These are phyloP conservation scores for Mythimna loreyi DNA, from an alignment of 2,888 invertebrate genomes.

Conservation along the genomic window DNA sequence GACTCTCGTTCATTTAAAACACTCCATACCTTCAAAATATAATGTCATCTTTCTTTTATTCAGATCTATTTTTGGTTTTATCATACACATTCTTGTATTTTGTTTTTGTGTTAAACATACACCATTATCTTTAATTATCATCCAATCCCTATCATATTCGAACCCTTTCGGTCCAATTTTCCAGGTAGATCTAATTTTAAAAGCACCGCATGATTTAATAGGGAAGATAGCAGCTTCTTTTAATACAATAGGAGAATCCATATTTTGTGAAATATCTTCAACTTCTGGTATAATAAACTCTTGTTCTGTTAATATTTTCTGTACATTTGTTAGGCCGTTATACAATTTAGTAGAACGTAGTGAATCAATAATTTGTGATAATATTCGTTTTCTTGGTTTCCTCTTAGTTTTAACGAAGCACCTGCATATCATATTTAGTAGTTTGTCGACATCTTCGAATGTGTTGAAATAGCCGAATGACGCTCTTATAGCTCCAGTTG, in stretches of 20 bases:
- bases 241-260: conserved; percentile 71
- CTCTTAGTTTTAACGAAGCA: conserved; percentile 92
- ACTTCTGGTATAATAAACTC: conserved; percentile 53
- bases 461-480: conserved; percentile 98
- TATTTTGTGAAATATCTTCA: conserved; percentile 52
- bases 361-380: conserved; percentile 51
- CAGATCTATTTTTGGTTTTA: conserved; percentile 94
- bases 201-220: conserved; percentile 97
- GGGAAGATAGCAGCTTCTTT: conserved; percentile 93
- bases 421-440: conserved; percentile 93
- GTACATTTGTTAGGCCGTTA: conserved; percentile 61
- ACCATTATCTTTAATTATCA: conserved; percentile 96
- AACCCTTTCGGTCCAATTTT: conserved; percentile 94
- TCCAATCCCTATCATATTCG: conserved; percentile 97
- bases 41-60: conserved; percentile 89
- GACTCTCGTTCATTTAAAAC: not conserved
- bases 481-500: conserved; percentile 97
- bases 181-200: conserved; percentile 93
- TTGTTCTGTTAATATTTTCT: conserved; percentile 64
- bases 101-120: conserved; percentile 97
- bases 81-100: conserved; percentile 94
- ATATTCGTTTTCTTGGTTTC: conserved; percentile 76
- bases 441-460: conserved; percentile 92
- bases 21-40: conserved; percentile 90
- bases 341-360: conserved; percentile 48